Base-by-base conservation (phyloP, 2,888 invertebrate species). In the Xestia rhomboidea region DNA sequence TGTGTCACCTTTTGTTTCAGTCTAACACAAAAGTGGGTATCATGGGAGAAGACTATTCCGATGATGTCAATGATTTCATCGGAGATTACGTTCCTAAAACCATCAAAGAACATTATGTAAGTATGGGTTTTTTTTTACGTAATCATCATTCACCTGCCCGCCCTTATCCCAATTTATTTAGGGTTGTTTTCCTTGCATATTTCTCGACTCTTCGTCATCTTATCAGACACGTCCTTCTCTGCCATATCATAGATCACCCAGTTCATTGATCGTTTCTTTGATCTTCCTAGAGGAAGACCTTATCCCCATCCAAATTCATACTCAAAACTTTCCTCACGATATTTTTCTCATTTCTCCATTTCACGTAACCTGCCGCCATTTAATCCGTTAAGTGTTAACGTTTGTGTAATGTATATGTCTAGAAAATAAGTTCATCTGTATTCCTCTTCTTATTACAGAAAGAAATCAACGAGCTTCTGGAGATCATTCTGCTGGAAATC, bases 381-480 rank as follows among this genome's bases (percentile, higher is more conserved):
- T 49, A 7, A 49, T 49, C 7, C 49, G 21, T 49, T 6, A 6
- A 18, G 44, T 15, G 44, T 46, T 15, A 46, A 3, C 10, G 51
- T 51, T 51, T 51, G 24, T 10, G 8, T 24, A 10, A 21, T n/a
- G 1, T 54, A 10, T n/a, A 21, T 7, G 10, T 41, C 2, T 41
- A 11, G 5, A 68, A 62, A 0, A n/a, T 13, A 44, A n/a, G 10
- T 3, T 46, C 41, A 81, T 34, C 24, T 34, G 27, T 27, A 13
- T 54, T 24, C 15, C 18, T 69, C n/a, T 66, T 24, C 54, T n/a
- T 2, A 57, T 87, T 86, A 34, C 78, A 87, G 87, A 63, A 62
- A 10, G 87, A 87, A 75, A 84, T 87, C 64, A 87, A 87, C 41
- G 71, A 87, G 63, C 82, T 87, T 2, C 60, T 87, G 15, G 87